Percentiles rank a stretch among this genome's conserved stretches.
phyloP scores from a whole-genome alignment of 2,888 invertebrate species.

The Shargacucullia verbasci region DNA sequence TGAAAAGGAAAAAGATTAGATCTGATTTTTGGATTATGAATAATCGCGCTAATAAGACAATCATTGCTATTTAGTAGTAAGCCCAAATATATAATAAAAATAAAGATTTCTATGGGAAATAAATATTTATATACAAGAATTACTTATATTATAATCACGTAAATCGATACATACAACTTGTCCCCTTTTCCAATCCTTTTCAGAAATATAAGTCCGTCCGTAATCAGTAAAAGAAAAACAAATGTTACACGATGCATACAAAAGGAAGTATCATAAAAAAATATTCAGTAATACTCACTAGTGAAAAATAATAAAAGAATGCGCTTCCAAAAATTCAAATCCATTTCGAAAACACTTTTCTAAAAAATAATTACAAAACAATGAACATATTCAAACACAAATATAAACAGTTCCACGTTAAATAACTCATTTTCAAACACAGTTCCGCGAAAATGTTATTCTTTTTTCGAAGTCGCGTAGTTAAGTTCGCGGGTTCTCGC shows the following conservation, averaged over 20 bases:
- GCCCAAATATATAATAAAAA: no score
- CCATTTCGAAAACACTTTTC: conserved; percentile 61
- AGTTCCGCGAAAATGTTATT: conserved; percentile 7
- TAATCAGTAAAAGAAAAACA: no score
- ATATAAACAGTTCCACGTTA: conserved; percentile 25
- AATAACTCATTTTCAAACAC: conserved; percentile 19
- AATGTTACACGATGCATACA: no score
- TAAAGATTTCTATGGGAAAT: no score
- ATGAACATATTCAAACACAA: conserved; percentile 15
- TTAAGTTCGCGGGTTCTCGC: conserved; percentile 46
- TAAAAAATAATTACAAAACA: conserved; percentile 6
- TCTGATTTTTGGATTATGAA: conserved; percentile 19
- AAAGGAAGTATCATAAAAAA: no score
- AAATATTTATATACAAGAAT: no score
- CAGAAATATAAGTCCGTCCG: no score
- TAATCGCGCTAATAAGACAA: no score
- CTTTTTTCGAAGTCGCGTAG: conserved; percentile 39
- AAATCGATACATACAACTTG: no score
- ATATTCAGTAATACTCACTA: conserved; percentile 66
- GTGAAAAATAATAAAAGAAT: conserved; percentile 52
- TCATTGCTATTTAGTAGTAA: no score
- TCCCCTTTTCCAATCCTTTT: no score
- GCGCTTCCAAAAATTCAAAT: conserved; percentile 61
- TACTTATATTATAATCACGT: no score
- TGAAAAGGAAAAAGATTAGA: conserved; percentile 5